Evolutionary conservation across 1,140 invertebrate genomes (phyloP), one percentile per base, ranked within the genome.

Genomic region (Nymphalis io): DNA sequence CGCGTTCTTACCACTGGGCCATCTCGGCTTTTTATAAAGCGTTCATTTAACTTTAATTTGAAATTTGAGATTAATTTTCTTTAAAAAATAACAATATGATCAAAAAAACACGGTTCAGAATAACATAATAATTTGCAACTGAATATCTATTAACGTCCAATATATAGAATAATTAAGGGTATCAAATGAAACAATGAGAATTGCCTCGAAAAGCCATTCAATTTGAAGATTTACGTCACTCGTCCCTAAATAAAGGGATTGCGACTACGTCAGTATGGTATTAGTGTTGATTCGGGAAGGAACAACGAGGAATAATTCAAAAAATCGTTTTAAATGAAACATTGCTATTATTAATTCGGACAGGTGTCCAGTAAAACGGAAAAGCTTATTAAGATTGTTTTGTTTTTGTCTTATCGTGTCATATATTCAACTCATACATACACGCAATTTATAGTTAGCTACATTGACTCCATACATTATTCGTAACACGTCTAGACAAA

Each of bases 271-370:
- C 72, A 58, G 48, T 20, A 16, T 27, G 62, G 72, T 66, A 66
- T 73, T 73, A 73, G 48, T 65, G 68, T 65, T 73, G 68, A 66
- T 66, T 73, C 53, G 38, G 55, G 67, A 60, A 64, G 61, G 68
- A 73, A 69, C 65, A 73, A 73, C 40, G 69, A 69, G 33, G 33
- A 59, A 72, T 48, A 55, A 46, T 70, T 39, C 11, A 13, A n/a
- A 60, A 23, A 57, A 39, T 62, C 42, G 46, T 69, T 57, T 60
- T 46, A 60, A 64, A 60, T 40, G 27, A 57, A 60, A 51, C 46
- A 51, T 20, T 51, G 11, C 46, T 20, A 6, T 42, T n/a, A 42
- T n/a, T 51, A 51, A 51, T 51, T 51, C 12, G 16, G 46, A 11
- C 15, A 51, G 18, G 46, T 33, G 27, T 51, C 12, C 8, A 18